These are phyloP conservation scores for Plecotus auritus DNA, from an alignment of 2,113 vertebrate genomes.

Conservation along the genomic window DNA sequence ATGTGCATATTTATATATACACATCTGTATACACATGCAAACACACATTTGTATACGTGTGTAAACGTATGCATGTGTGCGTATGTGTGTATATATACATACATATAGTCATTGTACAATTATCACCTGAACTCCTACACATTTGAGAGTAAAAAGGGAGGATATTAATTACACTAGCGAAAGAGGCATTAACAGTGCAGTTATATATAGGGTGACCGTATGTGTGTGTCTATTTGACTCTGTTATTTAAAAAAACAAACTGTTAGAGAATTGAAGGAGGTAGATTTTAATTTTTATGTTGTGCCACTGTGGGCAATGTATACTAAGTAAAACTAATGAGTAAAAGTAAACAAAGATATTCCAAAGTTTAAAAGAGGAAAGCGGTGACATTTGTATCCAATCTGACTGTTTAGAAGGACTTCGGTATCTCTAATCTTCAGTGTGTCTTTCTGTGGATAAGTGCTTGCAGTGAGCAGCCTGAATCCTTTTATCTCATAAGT, in stretches of 20 bases:
- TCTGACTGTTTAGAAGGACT: not conserved
- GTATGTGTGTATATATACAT: fast-evolving
- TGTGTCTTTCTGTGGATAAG: not conserved
- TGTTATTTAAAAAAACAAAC: not conserved
- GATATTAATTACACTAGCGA: not conserved
- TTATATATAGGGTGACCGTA: too few species aligned
- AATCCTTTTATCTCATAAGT: not conserved
- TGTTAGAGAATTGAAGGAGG: not conserved
- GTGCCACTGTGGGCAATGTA: not conserved
- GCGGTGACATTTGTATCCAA: not conserved
- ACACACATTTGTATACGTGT: not conserved
- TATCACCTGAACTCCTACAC: not conserved
- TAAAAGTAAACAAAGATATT: not conserved
- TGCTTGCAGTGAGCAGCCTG: not conserved
- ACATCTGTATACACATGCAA: not conserved
- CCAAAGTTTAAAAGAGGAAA: not conserved
- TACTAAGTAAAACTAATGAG: not conserved
- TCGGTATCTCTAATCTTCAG: not conserved
- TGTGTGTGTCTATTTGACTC: not conserved
- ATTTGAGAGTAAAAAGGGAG: not conserved
- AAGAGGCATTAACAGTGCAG: too few species aligned
- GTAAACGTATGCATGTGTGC: too few species aligned
- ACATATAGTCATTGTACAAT: not conserved
- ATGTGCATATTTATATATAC: not conserved
- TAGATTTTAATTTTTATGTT: not conserved